Conservation (phyloP, 2,888 invertebrate species). For the Charanyca ferruginea region DNA sequence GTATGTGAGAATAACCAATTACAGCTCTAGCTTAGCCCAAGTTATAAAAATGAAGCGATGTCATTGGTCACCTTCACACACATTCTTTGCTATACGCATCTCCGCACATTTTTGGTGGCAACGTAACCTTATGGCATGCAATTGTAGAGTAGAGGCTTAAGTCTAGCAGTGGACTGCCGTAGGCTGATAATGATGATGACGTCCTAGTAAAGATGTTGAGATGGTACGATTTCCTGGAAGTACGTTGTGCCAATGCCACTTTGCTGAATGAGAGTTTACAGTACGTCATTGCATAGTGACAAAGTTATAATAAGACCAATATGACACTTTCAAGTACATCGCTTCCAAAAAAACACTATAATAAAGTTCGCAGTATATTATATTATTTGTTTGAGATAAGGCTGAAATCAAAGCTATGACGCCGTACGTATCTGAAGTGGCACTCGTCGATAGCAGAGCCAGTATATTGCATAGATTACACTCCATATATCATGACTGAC, state of each 20-base stretch:
- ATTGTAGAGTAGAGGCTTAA: too few species aligned
- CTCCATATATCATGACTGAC: conserved; percentile 54
- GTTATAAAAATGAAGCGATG: too few species aligned
- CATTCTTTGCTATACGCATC: too few species aligned
- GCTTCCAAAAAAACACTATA: conserved; percentile 39
- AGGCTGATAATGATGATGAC: too few species aligned
- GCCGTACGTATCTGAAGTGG: conserved; percentile 75
- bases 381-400: conserved; percentile 58
- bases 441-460: conserved; percentile 63
- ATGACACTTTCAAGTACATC: conserved; percentile 27
- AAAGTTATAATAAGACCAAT: conserved; percentile 10
- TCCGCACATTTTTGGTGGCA: too few species aligned
- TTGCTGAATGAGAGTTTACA: neutral
- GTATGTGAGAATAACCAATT: too few species aligned
- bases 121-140: too few species aligned
- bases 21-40: too few species aligned
- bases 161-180: too few species aligned
- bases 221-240: neutral
- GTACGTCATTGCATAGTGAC: neutral
- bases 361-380: conserved; percentile 55
- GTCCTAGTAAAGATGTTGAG: too few species aligned
- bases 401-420: conserved; percentile 80
- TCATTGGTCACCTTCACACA: too few species aligned
- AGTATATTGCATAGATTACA: conserved; percentile 67
- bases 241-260: neutral